Conservation (phyloP, 2,888 invertebrate species). For the Xestia xanthographa region DNA sequence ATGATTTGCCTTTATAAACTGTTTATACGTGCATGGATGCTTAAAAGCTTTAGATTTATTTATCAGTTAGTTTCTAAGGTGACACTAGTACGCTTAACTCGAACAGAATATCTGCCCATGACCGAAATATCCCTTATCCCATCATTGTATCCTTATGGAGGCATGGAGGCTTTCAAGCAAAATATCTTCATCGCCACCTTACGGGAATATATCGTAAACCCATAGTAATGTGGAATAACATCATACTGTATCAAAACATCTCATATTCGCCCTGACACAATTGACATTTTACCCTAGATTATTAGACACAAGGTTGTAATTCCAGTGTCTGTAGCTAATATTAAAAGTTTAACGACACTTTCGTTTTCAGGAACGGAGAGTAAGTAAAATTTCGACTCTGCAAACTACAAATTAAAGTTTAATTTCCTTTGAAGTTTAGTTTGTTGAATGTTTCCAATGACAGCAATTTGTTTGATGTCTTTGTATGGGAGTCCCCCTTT, state of each 20-base stretch:
- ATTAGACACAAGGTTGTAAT: rapidly evolving
- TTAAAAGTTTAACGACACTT: slow-evolving; percentile 65
- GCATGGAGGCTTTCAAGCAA: slow-evolving; percentile 3
- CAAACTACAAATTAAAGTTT: rapidly evolving
- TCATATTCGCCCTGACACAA: neutral
- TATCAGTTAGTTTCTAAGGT: neutral
- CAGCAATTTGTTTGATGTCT: slow-evolving; percentile 59
- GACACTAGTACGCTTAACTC: neutral
- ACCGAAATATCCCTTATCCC: slow-evolving; percentile 1
- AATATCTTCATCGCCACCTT: slow-evolving; percentile 24
- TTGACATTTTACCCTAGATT: neutral
- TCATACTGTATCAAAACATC: slow-evolving; percentile 30
- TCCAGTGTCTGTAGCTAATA: neutral
- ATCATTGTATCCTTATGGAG: neutral
- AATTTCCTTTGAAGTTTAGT: neutral
- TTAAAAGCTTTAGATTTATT: neutral
- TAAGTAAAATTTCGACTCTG: slow-evolving; percentile 21
- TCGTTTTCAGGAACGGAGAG: slow-evolving; percentile 46
- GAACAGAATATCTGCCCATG: neutral
- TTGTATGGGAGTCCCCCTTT: slow-evolving; percentile 46
- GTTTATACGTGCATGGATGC: neutral
- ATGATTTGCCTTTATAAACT: neutral
- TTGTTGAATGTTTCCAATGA: slow-evolving; percentile 47
- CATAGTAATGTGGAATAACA: slow-evolving; percentile 32
- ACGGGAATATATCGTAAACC: slow-evolving; percentile 50